Base-by-base conservation (phyloP, 2,113 vertebrate species). In the Pitta sordida region DNA sequence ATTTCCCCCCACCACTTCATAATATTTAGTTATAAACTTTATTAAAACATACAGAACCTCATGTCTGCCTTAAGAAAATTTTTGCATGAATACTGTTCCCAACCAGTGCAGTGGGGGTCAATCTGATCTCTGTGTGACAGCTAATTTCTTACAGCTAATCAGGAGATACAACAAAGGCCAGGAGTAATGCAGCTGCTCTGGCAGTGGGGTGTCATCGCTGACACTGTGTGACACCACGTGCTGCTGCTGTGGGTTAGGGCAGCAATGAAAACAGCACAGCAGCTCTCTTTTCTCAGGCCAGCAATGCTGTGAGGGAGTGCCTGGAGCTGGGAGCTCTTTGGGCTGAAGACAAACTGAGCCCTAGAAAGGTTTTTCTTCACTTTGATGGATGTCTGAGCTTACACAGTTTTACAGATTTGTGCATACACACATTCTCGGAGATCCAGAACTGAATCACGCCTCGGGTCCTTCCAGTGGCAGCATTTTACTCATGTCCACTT, bases 161-260 rank as follows among this genome's bases (percentile, higher is more conserved):
- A 44, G 74, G 55, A 60, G 73, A 36, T 44, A 20, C 83, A 70
- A 36, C 26, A 36, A 48, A 90, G 58, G 37, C 69, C 68, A 16
- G 41, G 32, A 39, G 69, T 30, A 49, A 30, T 79, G 89, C 77
- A 91, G 44, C 41, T 82, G 44, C 68, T 86, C 56, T 4, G 78
- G 75, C 78, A 63, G 32, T 6, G 41, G 48, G 55, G 9, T 58
- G 49, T 90, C 51, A 29, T 23, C 0, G 0, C 71, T 49, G 90
- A 29, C 3, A 1, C 39, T 2, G 11, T 43, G 65, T 63, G 44
- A 36, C 46, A 30, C n/a, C 0, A 0, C 3, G 3, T 2, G 1
- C 10, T 34, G 55, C 56, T 63, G 32, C 83, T 73, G 52, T 29
- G 68, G 77, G 21, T 75, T 79, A 52, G 39, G 34, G 32, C 81